phyloP scores from a whole-genome alignment of 2,888 invertebrate genomes.

The Lepetodrilus schrolli region DNA sequence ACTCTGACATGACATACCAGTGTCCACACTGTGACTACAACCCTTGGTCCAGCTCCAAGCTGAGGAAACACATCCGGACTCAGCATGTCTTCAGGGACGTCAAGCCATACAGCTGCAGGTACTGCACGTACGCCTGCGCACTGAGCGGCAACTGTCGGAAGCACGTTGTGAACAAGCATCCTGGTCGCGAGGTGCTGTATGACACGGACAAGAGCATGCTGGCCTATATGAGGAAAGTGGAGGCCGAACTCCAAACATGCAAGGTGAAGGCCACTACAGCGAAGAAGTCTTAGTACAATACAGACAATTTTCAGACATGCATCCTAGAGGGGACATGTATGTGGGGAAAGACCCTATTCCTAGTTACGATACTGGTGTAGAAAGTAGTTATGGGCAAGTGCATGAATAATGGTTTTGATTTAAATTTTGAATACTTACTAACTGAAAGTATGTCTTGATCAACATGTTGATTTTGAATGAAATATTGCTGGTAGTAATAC shows the following conservation, averaged over 20 bases:
- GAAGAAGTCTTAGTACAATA: neutral
- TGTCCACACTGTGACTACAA: constrained; percentile 20
- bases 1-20: neutral
- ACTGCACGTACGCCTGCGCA: neutral
- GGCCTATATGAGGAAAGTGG: constrained; percentile 7
- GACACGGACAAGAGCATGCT: neutral
- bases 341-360: too few relatives aligned
- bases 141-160: constrained; percentile 4
- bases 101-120: neutral
- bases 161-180: neutral
- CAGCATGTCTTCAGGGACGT: constrained; percentile 14
- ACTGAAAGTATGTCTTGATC: too few relatives aligned
- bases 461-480: too few relatives aligned
- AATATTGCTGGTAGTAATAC: too few relatives aligned
- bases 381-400: too few relatives aligned
- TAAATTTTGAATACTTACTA: neutral
- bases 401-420: too few relatives aligned
- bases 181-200: neutral
- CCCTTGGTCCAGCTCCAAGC: neutral
- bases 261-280: constrained; percentile 14
- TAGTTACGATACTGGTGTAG: too few relatives aligned
- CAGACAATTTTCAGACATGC: neutral
- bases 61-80: neutral
- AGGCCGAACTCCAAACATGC: neutral
- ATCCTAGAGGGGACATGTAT: too few relatives aligned